Base-by-base conservation (phyloP, 2,888 invertebrate genomes). In the Auanema sp. region DNA sequence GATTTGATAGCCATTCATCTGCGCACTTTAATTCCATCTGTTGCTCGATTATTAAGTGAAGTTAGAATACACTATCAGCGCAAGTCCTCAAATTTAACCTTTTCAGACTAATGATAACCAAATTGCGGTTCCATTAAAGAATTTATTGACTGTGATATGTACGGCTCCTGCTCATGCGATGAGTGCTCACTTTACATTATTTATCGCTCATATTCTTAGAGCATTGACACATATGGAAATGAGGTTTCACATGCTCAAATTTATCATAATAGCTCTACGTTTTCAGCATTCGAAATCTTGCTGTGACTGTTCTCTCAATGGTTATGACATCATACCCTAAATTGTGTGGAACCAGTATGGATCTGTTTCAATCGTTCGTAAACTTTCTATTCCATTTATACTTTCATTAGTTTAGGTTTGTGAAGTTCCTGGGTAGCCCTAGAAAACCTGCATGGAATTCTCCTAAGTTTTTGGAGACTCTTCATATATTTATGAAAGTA, bases 161-260 rank as follows among this genome's bases (percentile, higher is more conserved):
- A 68, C 72, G 2, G 77, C 70, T 3, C 66, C 76, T 3, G 52
- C 61, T 25, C 52, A 69, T 47, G 68, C 70, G 18, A 75, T 79
- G 65, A 71, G 76, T 10, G 71, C 78, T 8, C 77, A 79, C 61
- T 77, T 78, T 47, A 68, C 69, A 1, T 65, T 79, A 8, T 72
- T 79, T 50, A 47, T 75, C 47, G 72, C 75, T 10, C 77, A 78
- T 57, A 65, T 76, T 10, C 69, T 76, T 12, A 58, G 72, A 18
- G 73, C 70, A 8, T 24, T 73, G 4, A 67, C 73, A 10, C 65
- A 73, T 60, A 73, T 73, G 56, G 68, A 70, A 25, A 14, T 69
- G 0, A 60, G 65, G 72, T 72, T 10, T 55, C 40, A 11, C 14
- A 40, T 44, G 18, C 12, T 55, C 12, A 8, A 21, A 40, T 40